Evolutionary conservation across 2,113 vertebrate genomes (phyloP), one percentile per base, ranked within the genome.

Genomic region (Lycocorax pyrrhopterus): DNA sequence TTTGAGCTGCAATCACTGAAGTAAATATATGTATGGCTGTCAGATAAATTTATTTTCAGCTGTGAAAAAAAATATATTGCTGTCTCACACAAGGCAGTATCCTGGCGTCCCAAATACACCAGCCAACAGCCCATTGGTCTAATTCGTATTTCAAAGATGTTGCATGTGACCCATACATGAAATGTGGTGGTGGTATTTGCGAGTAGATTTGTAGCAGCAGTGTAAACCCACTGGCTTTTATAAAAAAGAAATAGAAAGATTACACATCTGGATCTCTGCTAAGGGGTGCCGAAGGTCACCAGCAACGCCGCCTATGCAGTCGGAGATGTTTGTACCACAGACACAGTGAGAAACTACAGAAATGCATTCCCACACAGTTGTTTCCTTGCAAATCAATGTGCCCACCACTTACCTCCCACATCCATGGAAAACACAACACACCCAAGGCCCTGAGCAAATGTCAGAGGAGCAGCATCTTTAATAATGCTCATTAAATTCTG

Each of bases 21-120:
- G 94, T 46, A 96, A 96, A 96, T 44, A 6, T 71, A 81, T 62
- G 84, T 86, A 53, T 13, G 59, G 66, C 76, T 96, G 96, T 86
- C 95, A 96, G 87, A 96, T 74, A 69, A 63, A 93, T 95, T 93
- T 92, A 87, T 88, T 79, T 84, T 1, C n/a, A 92, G 71, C 74
- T 63, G 33, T 51, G 71, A 76, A 88, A 82, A 82, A 84, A 69
- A 80, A 69, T 39, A 55, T 19, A 86, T 68, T 76, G 75, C 81
- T 94, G 35, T 55, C 62, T 93, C 91, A 78, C 25, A 29, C 51
- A 72, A 93, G 80, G 89, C 32, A 95, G 64, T 79, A 76, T 76
- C 77, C 75, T 59, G 60, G 37, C 80, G 81, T 56, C 60, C 67
- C 53, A 35, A 43, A 83, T 60, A 46, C 12, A 56, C 12, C 87